phyloP scores from a whole-genome alignment of 2,113 vertebrate species.

The Pterocles orientalis region DNA sequence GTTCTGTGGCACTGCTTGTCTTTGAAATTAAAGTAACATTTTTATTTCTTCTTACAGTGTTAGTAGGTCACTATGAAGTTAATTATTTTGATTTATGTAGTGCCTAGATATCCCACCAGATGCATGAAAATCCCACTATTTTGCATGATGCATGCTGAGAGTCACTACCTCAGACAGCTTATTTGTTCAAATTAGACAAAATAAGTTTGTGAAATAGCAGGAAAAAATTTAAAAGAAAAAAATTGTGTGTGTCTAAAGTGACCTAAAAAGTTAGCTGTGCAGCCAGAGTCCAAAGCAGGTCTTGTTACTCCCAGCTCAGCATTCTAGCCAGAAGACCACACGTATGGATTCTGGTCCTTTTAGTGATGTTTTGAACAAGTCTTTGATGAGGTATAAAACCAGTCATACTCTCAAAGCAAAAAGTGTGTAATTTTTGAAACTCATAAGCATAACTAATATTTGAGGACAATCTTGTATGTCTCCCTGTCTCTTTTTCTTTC shows the following conservation, averaged over 20 bases:
- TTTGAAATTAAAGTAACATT: background rate
- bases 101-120: background rate
- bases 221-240: background rate
- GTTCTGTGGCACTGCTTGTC: background rate
- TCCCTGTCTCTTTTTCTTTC: background rate
- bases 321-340: background rate
- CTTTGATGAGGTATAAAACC: background rate
- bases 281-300: background rate
- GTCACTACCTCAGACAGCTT: background rate
- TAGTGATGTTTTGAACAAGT: background rate
- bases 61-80: background rate
- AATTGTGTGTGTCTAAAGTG: background rate
- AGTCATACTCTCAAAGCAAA: background rate
- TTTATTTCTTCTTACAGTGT: background rate
- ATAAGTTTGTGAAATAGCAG: background rate
- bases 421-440: background rate
- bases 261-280: background rate
- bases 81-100: conserved; percentile 1
- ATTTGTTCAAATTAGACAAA: background rate
- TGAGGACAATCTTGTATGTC: background rate
- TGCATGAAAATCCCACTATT: background rate
- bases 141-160: background rate
- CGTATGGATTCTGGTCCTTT: rapidly evolving
- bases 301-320: background rate
- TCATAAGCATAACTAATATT: background rate